Evolutionary conservation across 2,797 vertebrate genomes (phyloP).

Genomic region (Clarias pachynema): DNA sequence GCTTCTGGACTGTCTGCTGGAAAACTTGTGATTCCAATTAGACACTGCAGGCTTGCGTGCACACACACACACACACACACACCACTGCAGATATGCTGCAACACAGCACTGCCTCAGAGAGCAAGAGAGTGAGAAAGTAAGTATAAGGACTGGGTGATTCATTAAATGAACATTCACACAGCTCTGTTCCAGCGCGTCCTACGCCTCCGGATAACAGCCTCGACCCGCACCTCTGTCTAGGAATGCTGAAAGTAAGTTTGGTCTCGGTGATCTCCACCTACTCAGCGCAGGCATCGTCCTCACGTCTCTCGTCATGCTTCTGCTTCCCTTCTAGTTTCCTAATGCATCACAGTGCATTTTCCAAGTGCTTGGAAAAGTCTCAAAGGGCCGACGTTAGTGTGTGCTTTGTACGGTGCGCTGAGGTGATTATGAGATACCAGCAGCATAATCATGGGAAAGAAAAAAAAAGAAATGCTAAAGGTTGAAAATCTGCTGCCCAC

Average conservation of each 20-base stretch:
- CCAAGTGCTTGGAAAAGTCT: not conserved
- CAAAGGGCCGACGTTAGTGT: not conserved
- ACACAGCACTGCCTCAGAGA: conserved; percentile 25
- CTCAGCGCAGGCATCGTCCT: conserved; percentile 28
- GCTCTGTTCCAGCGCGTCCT: conserved; percentile 35
- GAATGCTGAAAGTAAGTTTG: conserved; percentile 37
- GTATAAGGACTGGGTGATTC: conserved; percentile 31
- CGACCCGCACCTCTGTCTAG: conserved; percentile 39
- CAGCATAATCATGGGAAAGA: not conserved
- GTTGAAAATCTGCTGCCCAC: conserved; percentile 30
- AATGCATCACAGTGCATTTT: conserved; percentile 6
- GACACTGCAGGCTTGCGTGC: conserved; percentile 41
- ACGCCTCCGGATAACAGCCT: conserved; percentile 46
- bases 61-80: not conserved
- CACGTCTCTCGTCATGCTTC: conserved; percentile 26
- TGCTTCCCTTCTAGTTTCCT: not conserved
- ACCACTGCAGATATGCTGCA: conserved; percentile 40
- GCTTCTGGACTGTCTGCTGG: conserved; percentile 49
- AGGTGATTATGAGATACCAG: conserved; percentile 13
- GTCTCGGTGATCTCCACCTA: conserved; percentile 51
- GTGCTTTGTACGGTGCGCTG: not conserved
- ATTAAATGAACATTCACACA: conserved; percentile 39
- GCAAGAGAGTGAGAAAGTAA: conserved; percentile 12
- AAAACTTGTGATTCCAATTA: conserved; percentile 55
- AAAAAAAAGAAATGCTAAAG: conserved; percentile 12